A percentile compares a stretch with the other conserved stretches of the same genome.
phyloP scores from a whole-genome alignment of 2,888 invertebrate genomes.

The Drosophila peninsularis region DNA sequence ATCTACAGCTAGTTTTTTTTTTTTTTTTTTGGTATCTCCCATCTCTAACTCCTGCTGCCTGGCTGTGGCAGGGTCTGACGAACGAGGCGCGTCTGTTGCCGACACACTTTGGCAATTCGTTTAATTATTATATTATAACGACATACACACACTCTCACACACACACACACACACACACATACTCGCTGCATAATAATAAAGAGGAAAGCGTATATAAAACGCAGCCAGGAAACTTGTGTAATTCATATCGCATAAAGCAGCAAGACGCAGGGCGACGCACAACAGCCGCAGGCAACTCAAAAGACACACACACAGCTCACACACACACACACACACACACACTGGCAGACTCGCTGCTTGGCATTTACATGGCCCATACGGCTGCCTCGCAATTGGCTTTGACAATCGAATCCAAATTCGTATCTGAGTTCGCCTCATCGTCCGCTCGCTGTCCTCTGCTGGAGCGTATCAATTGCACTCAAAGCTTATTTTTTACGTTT shows the following conservation, averaged over 20 bases:
- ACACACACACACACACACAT: constrained; percentile 13
- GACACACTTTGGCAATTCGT: constrained; percentile 82
- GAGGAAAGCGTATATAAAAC: constrained; percentile 76
- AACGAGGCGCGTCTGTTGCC: constrained; percentile 70
- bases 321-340: constrained; percentile 27
- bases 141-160: constrained; percentile 30
- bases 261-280: constrained; percentile 30
- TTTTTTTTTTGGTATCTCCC: constrained; percentile 13
- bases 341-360: constrained; percentile 25
- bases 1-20: constrained; percentile 1
- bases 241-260: constrained; percentile 74
- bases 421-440: constrained; percentile 51
- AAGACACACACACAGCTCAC: constrained; percentile 33
- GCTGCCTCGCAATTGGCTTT: constrained; percentile 61
- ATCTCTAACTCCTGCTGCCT: constrained; percentile 38
- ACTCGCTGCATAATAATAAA: constrained; percentile 69
- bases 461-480: constrained; percentile 72
- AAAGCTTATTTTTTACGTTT: constrained; percentile 30
- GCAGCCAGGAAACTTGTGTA: constrained; percentile 77
- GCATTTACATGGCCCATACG: constrained; percentile 63
- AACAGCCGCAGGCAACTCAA: constrained; percentile 57
- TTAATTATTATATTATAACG: constrained; percentile 82
- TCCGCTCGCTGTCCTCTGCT: constrained; percentile 45
- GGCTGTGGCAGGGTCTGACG: constrained; percentile 48
- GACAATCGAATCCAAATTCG: constrained; percentile 73